Percentiles rank a stretch among this genome's conserved stretches.
phyloP scores from a whole-genome alignment of 2,113 vertebrate species.

The Dryoscopus gambensis region DNA sequence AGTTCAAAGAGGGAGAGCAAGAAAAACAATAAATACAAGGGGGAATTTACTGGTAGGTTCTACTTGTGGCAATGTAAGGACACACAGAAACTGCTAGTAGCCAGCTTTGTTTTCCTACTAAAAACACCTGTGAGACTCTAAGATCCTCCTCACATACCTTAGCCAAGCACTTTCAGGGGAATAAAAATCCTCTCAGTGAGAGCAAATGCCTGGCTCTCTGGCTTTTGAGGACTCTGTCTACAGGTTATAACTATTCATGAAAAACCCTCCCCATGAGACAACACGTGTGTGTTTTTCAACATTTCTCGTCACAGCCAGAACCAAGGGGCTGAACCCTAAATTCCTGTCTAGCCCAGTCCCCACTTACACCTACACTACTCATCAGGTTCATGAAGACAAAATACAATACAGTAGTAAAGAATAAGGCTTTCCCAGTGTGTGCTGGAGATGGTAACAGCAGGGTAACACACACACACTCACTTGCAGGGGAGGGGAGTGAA shows the following conservation, averaged over 20 bases:
- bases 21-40: constrained; percentile 40
- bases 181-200: background rate
- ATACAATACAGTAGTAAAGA: background rate
- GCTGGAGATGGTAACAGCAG: background rate
- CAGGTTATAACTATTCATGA: background rate
- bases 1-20: constrained; percentile 69
- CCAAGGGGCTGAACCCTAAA: background rate
- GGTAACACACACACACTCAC: background rate
- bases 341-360: background rate
- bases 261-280: background rate
- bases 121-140: background rate
- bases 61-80: background rate
- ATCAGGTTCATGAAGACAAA: background rate
- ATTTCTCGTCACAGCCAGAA: background rate
- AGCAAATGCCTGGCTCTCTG: background rate
- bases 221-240: background rate
- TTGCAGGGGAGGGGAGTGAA: background rate
- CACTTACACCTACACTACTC: background rate
- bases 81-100: background rate
- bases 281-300: rapidly evolving
- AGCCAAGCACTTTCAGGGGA: constrained; percentile 4
- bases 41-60: constrained; percentile 41
- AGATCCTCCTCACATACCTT: background rate
- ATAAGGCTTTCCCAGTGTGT: background rate
- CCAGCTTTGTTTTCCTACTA: background rate